phyloP scores from a whole-genome alignment of 1,140 invertebrate species.

The Ceratoteleas bidentatus region DNA sequence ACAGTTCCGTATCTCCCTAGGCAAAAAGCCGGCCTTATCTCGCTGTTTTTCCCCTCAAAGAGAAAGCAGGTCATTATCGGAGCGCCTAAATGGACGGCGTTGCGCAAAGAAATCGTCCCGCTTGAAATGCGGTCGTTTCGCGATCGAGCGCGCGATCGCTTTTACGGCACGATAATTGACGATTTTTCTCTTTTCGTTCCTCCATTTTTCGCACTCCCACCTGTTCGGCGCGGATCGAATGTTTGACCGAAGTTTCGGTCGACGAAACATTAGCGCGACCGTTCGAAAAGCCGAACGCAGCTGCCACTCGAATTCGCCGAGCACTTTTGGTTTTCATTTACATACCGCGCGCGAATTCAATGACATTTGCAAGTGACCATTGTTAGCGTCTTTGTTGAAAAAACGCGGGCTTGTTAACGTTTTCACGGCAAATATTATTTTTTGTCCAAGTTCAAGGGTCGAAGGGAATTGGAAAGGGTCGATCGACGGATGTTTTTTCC shows the following conservation, averaged over 20 bases:
- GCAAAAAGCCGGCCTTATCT: slow-evolving; percentile 34
- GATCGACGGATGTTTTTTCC: too few species aligned
- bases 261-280: slow-evolving; percentile 30
- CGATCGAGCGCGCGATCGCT: slow-evolving; percentile 26
- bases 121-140: slow-evolving; percentile 24
- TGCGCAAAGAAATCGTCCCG: slow-evolving; percentile 2
- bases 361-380: slow-evolving; percentile 25
- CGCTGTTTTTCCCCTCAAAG: slow-evolving; percentile 39
- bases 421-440: slow-evolving; percentile 22
- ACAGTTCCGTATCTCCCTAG: slow-evolving; percentile 6
- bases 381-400: slow-evolving; percentile 34
- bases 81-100: slow-evolving; percentile 46
- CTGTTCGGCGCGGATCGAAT: too few species aligned
- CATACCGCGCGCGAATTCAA: slow-evolving; percentile 44
- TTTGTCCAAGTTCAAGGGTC: background rate
- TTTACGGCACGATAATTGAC: slow-evolving; percentile 9
- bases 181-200: background rate
- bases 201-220: background rate
- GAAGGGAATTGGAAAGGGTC: too few species aligned
- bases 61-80: slow-evolving; percentile 31
- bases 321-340: slow-evolving; percentile 56
- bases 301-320: slow-evolving; percentile 43
- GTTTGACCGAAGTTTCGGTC: slow-evolving; percentile 10
- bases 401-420: slow-evolving; percentile 15
- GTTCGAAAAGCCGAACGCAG: slow-evolving; percentile 26